Conservation (phyloP, 2,113 vertebrate species). For the Otocyon megalotis region DNA sequence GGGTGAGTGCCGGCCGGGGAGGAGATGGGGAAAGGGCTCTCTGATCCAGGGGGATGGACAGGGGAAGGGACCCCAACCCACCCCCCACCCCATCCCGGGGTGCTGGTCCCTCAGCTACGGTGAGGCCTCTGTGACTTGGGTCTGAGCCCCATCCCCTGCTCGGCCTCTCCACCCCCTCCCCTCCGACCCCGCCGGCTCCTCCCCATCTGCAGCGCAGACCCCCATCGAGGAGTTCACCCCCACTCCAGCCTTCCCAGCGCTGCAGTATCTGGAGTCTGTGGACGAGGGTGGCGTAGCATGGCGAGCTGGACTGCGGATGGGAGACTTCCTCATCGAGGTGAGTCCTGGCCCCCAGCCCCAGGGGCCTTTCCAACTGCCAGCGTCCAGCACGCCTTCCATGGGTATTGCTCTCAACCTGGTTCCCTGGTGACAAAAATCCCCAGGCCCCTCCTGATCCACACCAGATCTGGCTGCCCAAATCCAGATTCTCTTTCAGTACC, state of each 20-base stretch:
- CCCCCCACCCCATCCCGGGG: constrained; percentile 42
- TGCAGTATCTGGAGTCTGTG: constrained; percentile 96
- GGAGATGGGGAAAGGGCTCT: background rate
- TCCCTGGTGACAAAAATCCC: background rate
- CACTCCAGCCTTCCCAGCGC: constrained; percentile 94
- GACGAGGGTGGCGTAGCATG: constrained; percentile 96
- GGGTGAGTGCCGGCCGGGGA: constrained; percentile 87
- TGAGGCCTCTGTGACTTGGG: constrained; percentile 77
- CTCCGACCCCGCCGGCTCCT: constrained; percentile 81
- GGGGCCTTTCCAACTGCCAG: background rate
- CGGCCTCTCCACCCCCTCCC: constrained; percentile 77
- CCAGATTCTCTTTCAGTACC: background rate
- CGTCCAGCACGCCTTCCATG: background rate
- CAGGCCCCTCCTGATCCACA: background rate
- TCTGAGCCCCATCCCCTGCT: constrained; percentile 83
- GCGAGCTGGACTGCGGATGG: constrained; percentile 95
- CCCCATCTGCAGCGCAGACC: constrained; percentile 92
- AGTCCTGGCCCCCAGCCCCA: background rate
- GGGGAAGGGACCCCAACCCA: background rate
- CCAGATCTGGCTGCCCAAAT: background rate
- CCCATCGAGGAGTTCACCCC: constrained; percentile 97
- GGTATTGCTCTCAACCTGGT: background rate
- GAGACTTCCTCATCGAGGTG: constrained; percentile 96
- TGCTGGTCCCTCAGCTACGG: constrained; percentile 58
- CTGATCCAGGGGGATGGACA: constrained; percentile 70